Evolutionary conservation across 2,888 invertebrate genomes (phyloP).

Genomic region (Tiliacea citrago): DNA sequence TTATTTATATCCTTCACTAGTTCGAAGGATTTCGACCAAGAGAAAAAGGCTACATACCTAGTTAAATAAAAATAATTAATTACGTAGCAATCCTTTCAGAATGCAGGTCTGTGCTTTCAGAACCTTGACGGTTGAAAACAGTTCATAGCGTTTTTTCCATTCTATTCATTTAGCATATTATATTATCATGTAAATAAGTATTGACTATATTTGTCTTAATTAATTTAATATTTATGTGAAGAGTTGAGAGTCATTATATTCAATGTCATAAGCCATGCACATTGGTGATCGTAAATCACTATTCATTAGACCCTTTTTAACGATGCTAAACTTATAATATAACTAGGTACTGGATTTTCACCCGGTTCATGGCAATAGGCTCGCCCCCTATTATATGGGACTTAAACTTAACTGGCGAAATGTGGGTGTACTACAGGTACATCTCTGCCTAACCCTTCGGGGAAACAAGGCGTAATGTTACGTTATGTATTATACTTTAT

Average conservation of each 20-base stretch:
- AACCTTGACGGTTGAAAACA: conserved; percentile 31
- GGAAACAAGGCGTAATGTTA: no score
- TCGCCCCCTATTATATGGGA: no score
- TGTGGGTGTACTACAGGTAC: no score
- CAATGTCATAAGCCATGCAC: not conserved
- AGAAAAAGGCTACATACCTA: not conserved
- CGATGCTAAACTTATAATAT: not conserved
- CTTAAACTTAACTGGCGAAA: no score
- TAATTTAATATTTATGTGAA: not conserved
- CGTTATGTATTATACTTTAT: no score
- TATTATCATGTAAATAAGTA: not conserved
- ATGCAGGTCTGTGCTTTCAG: conserved; percentile 24
- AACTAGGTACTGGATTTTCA: not conserved
- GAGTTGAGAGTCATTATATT: not conserved
- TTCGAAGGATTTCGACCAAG: not conserved
- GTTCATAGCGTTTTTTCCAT: conserved; percentile 29
- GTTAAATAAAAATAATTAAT: not conserved
- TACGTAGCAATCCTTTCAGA: conserved; percentile 29
- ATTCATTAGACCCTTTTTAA: conserved; percentile 2
- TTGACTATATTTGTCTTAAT: conserved; percentile 12
- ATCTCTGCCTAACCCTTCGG: no score
- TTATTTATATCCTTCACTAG: not conserved
- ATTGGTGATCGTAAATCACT: not conserved
- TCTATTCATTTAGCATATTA: conserved; percentile 1
- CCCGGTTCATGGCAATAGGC: no score